phyloP scores from a whole-genome alignment of 2,113 vertebrate species.

The Nycticorax nycticorax region DNA sequence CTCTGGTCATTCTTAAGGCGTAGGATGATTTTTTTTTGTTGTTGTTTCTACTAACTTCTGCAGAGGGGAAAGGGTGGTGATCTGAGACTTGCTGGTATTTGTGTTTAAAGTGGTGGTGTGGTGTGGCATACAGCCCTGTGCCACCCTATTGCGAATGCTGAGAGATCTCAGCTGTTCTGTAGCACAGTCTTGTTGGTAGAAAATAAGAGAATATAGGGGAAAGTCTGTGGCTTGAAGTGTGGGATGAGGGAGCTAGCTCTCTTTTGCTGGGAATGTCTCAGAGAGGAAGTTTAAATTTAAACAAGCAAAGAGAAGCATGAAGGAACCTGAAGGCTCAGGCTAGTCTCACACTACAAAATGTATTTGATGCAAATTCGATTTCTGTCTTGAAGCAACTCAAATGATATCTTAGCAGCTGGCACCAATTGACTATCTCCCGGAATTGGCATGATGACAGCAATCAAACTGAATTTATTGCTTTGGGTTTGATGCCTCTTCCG shows the following conservation, averaged over 20 bases:
- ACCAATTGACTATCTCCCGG: slow-evolving; percentile 40
- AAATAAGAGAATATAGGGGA: not conserved
- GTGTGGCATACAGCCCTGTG: not conserved
- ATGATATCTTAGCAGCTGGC: slow-evolving; percentile 52
- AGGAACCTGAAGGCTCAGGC: not conserved
- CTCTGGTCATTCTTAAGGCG: not conserved
- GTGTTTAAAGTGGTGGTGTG: not conserved
- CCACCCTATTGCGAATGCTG: not conserved
- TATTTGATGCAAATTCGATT: slow-evolving; percentile 54
- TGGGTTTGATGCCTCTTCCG: slow-evolving; percentile 53
- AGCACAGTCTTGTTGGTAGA: not conserved
- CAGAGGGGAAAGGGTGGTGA: not conserved
- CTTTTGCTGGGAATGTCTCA: not conserved
- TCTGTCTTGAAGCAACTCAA: slow-evolving; percentile 30
- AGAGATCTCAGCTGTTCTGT: not conserved
- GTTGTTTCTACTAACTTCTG: not conserved
- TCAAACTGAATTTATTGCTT: slow-evolving; percentile 60
- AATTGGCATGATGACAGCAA: slow-evolving; percentile 65
- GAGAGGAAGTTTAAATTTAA: not conserved
- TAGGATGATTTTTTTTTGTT: not conserved
- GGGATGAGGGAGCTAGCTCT: not conserved
- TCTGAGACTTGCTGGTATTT: not conserved
- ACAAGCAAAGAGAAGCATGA: not conserved
- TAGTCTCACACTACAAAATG: not conserved
- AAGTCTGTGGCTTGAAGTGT: not conserved